Evolutionary conservation across 1,140 invertebrate genomes (phyloP).

Genomic region (Heliconius hermathena): DNA sequence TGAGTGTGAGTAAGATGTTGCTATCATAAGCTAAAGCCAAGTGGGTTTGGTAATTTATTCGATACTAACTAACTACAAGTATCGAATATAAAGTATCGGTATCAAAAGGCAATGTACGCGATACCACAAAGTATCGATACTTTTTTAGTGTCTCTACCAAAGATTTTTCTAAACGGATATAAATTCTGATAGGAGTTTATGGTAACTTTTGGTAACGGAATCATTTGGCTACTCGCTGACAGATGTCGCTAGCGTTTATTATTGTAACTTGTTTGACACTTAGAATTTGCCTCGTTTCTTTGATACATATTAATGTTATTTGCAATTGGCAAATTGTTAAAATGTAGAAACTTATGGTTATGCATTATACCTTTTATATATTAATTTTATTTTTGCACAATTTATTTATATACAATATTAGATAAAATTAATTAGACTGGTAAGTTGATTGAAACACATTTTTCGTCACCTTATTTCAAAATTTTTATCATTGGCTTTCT

Average conservation of each 20-base stretch:
- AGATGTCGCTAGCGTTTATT: conserved; percentile 22
- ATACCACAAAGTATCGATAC: too few species aligned
- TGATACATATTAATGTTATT: not conserved
- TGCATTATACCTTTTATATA: not conserved
- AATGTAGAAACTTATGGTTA: not conserved
- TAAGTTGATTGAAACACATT: not conserved
- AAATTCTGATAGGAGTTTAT: not conserved
- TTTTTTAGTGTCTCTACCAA: too few species aligned
- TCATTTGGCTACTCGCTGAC: conserved; percentile 5
- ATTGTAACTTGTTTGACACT: not conserved
- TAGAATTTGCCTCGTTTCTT: not conserved
- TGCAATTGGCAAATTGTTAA: not conserved
- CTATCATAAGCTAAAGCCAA: too few species aligned
- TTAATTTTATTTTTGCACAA: not conserved
- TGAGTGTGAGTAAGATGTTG: too few species aligned
- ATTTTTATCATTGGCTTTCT: too few species aligned
- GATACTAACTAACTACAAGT: too few species aligned
- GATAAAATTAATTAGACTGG: not conserved
- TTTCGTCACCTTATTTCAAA: not conserved
- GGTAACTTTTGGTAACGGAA: not conserved
- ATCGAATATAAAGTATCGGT: too few species aligned
- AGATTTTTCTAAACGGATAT: too few species aligned
- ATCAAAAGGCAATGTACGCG: too few species aligned
- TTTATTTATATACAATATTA: not conserved
- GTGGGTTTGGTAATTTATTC: too few species aligned